Evolutionary conservation across 2,888 invertebrate genomes (phyloP).

Genomic region (Drosophila anceps): DNA sequence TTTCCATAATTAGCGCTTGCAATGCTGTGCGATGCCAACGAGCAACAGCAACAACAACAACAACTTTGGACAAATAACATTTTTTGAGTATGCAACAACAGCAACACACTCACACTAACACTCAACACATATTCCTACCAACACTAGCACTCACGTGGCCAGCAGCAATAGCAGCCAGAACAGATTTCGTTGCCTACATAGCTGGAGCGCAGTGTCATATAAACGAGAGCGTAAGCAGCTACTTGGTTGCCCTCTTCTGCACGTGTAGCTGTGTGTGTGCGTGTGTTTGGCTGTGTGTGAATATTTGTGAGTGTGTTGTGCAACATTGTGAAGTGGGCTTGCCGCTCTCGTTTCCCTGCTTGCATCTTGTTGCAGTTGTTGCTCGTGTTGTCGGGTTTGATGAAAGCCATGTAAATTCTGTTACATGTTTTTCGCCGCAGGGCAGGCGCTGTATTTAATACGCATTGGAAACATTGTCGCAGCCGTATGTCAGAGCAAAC

Average conservation of each 20-base stretch:
- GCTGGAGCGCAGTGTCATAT: slow-evolving; percentile 70
- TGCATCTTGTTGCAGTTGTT: slow-evolving; percentile 23
- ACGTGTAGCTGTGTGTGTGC: slow-evolving; percentile 14
- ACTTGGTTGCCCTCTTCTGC: slow-evolving; percentile 31
- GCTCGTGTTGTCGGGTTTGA: slow-evolving; percentile 43
- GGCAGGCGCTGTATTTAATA: slow-evolving; percentile 25
- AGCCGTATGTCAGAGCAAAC: neutral
- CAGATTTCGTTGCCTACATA: slow-evolving; percentile 76
- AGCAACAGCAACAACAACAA: slow-evolving; percentile 27
- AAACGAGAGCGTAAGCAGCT: slow-evolving; percentile 56
- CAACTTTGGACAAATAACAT: slow-evolving; percentile 49
- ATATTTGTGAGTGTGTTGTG: slow-evolving; percentile 55
- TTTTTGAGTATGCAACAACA: slow-evolving; percentile 48
- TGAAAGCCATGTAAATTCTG: slow-evolving; percentile 54
- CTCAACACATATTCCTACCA: slow-evolving; percentile 12
- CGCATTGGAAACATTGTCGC: slow-evolving; percentile 19
- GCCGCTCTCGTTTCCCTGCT: slow-evolving; percentile 46
- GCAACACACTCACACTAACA: slow-evolving; percentile 19
- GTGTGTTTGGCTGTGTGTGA: slow-evolving; percentile 12
- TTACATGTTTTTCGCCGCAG: slow-evolving; percentile 28
- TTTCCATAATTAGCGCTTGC: slow-evolving; percentile 77
- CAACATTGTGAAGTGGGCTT: slow-evolving; percentile 64
- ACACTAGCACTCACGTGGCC: slow-evolving; percentile 16
- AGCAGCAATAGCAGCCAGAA: slow-evolving; percentile 20
- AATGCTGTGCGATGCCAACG: slow-evolving; percentile 43